phyloP scores from a whole-genome alignment of 2,113 vertebrate genomes.

The Onychorhynchus coronatus region DNA sequence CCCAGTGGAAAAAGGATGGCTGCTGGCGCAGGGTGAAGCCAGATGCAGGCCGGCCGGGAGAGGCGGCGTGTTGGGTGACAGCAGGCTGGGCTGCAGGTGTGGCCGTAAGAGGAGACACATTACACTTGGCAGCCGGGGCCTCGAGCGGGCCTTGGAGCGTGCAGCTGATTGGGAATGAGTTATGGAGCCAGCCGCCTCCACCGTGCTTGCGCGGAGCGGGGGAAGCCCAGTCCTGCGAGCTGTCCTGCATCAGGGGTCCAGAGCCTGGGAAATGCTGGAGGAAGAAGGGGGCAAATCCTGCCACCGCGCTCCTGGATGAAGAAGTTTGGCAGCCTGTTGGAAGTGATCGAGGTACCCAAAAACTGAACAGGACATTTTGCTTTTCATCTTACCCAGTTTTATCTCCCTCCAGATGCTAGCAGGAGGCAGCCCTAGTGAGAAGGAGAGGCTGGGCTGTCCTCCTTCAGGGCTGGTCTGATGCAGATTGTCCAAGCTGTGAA shows the following conservation, averaged over 20 bases:
- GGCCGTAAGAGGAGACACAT: conserved; percentile 22
- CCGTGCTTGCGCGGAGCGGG: fast-evolving
- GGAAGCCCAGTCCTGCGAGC: fast-evolving
- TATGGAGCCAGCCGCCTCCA: neutral
- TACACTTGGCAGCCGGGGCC: conserved; percentile 15
- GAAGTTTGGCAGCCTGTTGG: neutral
- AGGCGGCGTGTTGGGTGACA: neutral
- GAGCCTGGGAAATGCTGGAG: neutral
- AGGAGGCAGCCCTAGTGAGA: neutral
- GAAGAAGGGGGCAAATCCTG: neutral
- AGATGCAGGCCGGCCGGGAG: neutral
- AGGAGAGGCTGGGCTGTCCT: neutral
- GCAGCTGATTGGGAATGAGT: conserved; percentile 45
- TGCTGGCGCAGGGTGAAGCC: neutral
- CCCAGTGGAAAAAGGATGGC: neutral
- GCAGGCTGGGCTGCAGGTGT: conserved; percentile 41
- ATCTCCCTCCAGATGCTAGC: neutral
- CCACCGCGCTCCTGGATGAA: neutral
- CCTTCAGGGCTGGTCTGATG: neutral
- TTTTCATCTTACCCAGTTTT: neutral
- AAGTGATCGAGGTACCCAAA: neutral
- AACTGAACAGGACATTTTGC: neutral
- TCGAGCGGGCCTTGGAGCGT: neutral
- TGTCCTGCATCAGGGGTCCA: fast-evolving
- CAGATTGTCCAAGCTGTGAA: neutral